A percentile compares a stretch with the other conserved stretches of the same genome.
phyloP scores from a whole-genome alignment of 1,140 invertebrate species.

The Caenorhabditis tropicalis region DNA sequence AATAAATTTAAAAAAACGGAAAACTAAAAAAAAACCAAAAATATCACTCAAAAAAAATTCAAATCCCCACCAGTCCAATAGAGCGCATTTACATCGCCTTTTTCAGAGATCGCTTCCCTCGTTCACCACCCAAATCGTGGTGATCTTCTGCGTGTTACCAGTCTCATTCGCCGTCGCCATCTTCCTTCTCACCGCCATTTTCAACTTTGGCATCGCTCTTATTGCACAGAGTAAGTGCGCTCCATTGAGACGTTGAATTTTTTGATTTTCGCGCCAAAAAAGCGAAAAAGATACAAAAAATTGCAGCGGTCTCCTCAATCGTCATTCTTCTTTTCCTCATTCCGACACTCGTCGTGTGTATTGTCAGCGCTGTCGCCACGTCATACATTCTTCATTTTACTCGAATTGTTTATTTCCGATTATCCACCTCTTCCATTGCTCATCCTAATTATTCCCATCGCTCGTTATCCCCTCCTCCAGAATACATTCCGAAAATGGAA shows the following conservation, averaged over 20 bases:
- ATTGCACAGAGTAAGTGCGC: conserved; percentile 45
- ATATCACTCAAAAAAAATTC: too few relatives aligned
- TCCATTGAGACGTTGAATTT: neutral
- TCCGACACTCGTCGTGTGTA: neutral
- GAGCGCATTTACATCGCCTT: too few relatives aligned
- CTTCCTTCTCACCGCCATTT: conserved; percentile 37
- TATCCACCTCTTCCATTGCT: neutral
- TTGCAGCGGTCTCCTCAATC: neutral
- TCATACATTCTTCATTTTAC: conserved; percentile 2
- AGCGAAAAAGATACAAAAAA: too few relatives aligned
- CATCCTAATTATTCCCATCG: neutral
- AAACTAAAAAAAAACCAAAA: too few relatives aligned
- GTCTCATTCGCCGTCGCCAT: conserved; percentile 36
- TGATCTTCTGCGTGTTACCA: conserved; percentile 46
- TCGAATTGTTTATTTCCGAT: neutral
- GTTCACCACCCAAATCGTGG: conserved; percentile 25
- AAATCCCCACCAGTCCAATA: too few relatives aligned
- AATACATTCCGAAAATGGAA: conserved; percentile 16
- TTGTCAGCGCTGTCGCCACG: neutral
- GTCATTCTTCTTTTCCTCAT: neutral
- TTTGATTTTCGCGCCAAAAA: too few relatives aligned
- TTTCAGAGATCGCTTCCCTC: neutral
- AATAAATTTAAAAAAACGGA: too few relatives aligned
- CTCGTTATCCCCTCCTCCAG: neutral
- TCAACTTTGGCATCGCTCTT: conserved; percentile 46